Conservation (phyloP, 2,888 invertebrate genomes). For the Chaetogeoica ovagalla region DNA sequence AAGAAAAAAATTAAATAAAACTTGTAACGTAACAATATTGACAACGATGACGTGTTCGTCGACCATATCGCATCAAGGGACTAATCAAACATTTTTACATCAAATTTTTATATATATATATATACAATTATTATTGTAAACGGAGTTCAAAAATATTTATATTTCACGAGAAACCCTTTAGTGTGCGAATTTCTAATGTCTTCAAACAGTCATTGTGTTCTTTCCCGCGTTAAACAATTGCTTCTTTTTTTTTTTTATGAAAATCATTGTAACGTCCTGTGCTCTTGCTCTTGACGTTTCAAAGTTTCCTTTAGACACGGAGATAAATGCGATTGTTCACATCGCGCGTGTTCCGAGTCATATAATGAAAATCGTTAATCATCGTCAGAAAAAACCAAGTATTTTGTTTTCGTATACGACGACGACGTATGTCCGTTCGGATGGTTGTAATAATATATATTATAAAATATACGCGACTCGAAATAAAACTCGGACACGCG, state of each 20-base stretch:
- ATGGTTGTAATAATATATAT: too few relatives aligned
- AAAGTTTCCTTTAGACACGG: neutral
- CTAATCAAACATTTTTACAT: too few relatives aligned
- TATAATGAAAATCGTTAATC: neutral
- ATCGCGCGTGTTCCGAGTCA: neutral
- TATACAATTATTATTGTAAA: neutral
- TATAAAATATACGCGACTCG: neutral
- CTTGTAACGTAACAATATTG: constrained; percentile 14
- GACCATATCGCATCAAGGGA: neutral
- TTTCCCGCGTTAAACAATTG: too few relatives aligned
- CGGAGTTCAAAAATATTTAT: neutral
- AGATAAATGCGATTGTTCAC: neutral
- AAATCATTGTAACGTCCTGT: too few relatives aligned
- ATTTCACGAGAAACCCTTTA: neutral
- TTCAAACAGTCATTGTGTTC: too few relatives aligned
- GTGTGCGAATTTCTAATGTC: too few relatives aligned
- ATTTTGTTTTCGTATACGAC: neutral
- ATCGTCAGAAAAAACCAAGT: neutral
- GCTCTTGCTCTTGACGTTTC: neutral
- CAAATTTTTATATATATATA: neutral
- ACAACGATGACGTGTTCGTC: too few relatives aligned
- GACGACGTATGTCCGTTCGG: neutral
- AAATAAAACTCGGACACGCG: neutral
- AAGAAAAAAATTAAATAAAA: too few relatives aligned
- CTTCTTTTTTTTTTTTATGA: too few relatives aligned